A percentile compares a stretch with the other conserved stretches of the same genome.
Conservation (phyloP, 2,113 vertebrate species). For the Triplophysa tibetana region DNA sequence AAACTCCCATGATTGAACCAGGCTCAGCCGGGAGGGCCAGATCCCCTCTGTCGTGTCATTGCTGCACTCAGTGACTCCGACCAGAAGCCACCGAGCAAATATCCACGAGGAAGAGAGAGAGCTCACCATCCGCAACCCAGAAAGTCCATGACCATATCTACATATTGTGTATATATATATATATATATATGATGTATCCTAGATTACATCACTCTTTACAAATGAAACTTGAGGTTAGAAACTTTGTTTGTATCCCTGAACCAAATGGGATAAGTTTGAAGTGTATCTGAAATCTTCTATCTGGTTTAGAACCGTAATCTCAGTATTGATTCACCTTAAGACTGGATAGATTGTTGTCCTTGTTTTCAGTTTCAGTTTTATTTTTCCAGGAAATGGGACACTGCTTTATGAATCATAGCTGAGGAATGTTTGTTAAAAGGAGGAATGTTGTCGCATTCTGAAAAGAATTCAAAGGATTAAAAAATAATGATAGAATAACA, state of each 20-base stretch:
- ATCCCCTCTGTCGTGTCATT: too few relatives aligned
- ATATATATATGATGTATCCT: too few relatives aligned
- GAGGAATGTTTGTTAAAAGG: background rate
- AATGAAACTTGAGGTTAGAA: background rate
- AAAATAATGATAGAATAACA: background rate
- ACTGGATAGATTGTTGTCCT: constrained; percentile 6
- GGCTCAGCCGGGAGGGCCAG: too few relatives aligned
- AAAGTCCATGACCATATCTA: too few relatives aligned
- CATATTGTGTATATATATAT: background rate
- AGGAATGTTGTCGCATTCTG: background rate
- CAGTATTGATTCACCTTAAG: constrained; percentile 2
- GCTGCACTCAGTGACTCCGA: too few relatives aligned
- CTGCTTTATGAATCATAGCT: background rate
- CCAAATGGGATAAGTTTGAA: background rate
- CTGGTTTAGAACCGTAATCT: constrained; percentile 4
- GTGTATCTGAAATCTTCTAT: background rate
- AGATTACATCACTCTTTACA: background rate
- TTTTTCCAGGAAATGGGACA: background rate
- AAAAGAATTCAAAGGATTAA: background rate
- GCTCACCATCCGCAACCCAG: too few relatives aligned
- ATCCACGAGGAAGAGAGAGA: too few relatives aligned
- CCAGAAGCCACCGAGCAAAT: too few relatives aligned
- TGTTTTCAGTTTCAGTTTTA: background rate
- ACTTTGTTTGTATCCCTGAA: background rate
- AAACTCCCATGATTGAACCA: too few relatives aligned